Conservation (phyloP, 1,140 invertebrate genomes). For the Musca vetustissima region DNA sequence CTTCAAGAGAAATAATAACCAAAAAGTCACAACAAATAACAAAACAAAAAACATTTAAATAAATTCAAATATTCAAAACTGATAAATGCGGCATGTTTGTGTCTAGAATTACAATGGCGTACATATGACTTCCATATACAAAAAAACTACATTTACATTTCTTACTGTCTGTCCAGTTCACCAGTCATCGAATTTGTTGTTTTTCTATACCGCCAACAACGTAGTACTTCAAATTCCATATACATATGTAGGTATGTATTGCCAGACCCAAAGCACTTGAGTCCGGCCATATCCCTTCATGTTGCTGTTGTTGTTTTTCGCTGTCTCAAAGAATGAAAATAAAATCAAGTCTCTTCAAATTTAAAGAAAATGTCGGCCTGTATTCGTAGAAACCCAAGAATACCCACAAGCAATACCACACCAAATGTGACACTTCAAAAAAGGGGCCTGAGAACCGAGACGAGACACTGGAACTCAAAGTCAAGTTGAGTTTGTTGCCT, state of each 20-base stretch:
- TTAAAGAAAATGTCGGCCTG: constrained; percentile 13
- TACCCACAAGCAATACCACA: too few species aligned
- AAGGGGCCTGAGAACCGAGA: too few species aligned
- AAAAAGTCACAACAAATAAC: background rate
- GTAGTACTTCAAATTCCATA: too few species aligned
- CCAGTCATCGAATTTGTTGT: background rate
- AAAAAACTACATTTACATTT: background rate
- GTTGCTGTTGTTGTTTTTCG: background rate
- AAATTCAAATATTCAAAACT: constrained; percentile 30
- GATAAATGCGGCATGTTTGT: constrained; percentile 52
- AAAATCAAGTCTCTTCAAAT: background rate
- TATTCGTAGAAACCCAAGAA: constrained; percentile 4
- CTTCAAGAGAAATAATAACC: too few species aligned
- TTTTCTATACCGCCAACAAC: background rate
- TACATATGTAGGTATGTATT: background rate
- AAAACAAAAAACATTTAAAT: constrained; percentile 17
- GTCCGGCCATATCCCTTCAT: background rate
- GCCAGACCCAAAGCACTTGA: background rate
- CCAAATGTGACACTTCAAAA: too few species aligned
- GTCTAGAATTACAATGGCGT: constrained; percentile 50
- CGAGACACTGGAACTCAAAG: too few species aligned
- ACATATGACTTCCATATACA: constrained; percentile 3
- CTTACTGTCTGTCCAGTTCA: background rate
- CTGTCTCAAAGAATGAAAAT: background rate
- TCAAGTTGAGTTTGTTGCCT: too few species aligned